Conservation (phyloP, 2,888 invertebrate genomes). For the Rhorus exstirpatorius region DNA sequence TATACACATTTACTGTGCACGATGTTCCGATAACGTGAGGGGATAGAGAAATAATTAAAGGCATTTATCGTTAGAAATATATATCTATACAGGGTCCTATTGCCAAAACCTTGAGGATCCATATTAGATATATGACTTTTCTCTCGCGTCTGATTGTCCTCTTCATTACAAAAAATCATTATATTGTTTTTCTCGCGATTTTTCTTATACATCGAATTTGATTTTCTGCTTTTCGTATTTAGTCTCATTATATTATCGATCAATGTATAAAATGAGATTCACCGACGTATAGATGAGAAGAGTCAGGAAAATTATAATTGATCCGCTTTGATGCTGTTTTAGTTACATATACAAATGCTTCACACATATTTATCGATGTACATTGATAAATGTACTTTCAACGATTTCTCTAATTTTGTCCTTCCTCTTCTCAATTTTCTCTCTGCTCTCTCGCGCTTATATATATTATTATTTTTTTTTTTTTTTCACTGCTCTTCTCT, state of each 20-base stretch:
- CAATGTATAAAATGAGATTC: no score
- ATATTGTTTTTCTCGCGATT: no score
- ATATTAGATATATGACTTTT: constrained; percentile 16
- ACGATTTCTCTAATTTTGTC: not conserved
- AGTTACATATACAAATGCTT: no score
- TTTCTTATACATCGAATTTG: no score
- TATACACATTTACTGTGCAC: constrained; percentile 15
- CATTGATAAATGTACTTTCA: not conserved
- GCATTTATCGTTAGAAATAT: constrained; percentile 76
- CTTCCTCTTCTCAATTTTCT: not conserved
- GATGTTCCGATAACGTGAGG: constrained; percentile 35
- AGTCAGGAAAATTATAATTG: no score
- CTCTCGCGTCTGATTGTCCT: not conserved
- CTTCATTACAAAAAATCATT: constrained; percentile 12
- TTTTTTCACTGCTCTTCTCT: constrained; percentile 2
- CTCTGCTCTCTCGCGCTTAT: not conserved
- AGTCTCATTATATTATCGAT: no score
- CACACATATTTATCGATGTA: no score
- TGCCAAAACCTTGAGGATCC: constrained; percentile 16
- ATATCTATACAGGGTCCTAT: constrained; percentile 59
- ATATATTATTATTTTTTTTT: no score
- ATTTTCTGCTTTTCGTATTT: no score
- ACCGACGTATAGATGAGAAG: no score
- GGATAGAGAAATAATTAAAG: constrained; percentile 79
- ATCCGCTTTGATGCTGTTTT: no score